Percentiles rank a stretch among this genome's conserved stretches.
phyloP scores from a whole-genome alignment of 2,888 invertebrate species.

The Stictocephala bisonia region DNA sequence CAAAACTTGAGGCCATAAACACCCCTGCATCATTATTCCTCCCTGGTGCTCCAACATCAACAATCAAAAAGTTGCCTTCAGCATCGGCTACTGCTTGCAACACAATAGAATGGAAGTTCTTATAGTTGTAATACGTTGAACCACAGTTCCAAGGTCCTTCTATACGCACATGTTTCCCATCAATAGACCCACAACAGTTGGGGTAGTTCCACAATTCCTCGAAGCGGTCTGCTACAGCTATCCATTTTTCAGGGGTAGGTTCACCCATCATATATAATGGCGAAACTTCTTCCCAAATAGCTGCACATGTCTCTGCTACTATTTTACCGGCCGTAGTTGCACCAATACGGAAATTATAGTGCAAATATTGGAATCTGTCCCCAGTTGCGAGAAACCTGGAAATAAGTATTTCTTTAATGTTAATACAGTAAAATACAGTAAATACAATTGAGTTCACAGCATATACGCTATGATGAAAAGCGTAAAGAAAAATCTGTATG shows the following conservation, averaged over 20 bases:
- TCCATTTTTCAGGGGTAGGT: constrained; percentile 40
- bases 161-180: constrained; percentile 30
- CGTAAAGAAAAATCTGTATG: too few relatives aligned
- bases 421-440: too few relatives aligned
- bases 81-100: constrained; percentile 42
- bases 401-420: too few relatives aligned
- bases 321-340: constrained; percentile 44
- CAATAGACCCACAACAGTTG: constrained; percentile 41
- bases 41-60: constrained; percentile 42
- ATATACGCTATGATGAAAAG: too few relatives aligned
- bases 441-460: too few relatives aligned
- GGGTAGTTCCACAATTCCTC: constrained; percentile 39
- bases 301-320: constrained; percentile 31
- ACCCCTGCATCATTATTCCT: constrained; percentile 45
- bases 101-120: constrained; percentile 32
- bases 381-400: constrained; percentile 45
- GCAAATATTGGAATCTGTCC: constrained; percentile 33
- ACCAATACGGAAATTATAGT: constrained; percentile 45
- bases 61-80: constrained; percentile 30
- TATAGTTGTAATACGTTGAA: constrained; percentile 31
- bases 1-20: constrained; percentile 41
- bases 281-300: constrained; percentile 37
- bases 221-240: constrained; percentile 35
- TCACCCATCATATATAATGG: constrained; percentile 46
- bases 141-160: constrained; percentile 34